Percentiles rank a stretch among this genome's conserved stretches.
phyloP scores from a whole-genome alignment of 2,113 vertebrate genomes.

The Pygoscelis antarcticus region DNA sequence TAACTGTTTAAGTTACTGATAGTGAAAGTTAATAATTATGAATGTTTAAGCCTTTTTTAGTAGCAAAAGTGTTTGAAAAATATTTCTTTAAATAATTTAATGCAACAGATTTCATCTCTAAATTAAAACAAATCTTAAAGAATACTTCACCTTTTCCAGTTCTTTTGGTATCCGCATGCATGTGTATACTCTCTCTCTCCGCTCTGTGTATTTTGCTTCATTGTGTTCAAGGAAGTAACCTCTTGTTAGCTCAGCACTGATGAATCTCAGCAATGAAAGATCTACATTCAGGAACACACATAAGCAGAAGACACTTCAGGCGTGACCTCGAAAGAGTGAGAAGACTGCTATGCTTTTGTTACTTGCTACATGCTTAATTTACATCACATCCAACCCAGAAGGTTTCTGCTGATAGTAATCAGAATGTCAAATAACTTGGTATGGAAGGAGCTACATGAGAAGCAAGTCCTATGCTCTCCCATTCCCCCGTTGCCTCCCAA shows the following conservation, averaged over 20 bases:
- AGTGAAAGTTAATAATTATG: neutral
- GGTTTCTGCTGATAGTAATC: neutral
- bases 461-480: neutral
- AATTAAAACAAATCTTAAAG: neutral
- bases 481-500: neutral
- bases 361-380: neutral
- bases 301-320: slow-evolving; percentile 7
- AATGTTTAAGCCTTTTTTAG: neutral
- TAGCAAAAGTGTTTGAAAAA: neutral
- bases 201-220: slow-evolving; percentile 95
- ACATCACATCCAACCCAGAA: neutral
- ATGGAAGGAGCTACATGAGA: neutral
- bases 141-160: slow-evolving; percentile 88
- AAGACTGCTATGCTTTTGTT: neutral
- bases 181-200: slow-evolving; percentile 93
- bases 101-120: neutral
- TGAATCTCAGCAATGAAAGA: slow-evolving; percentile 89
- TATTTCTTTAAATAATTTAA: neutral
- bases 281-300: slow-evolving; percentile 78
- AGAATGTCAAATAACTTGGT: neutral
- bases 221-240: slow-evolving; percentile 99
- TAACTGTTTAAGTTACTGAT: neutral
- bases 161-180: slow-evolving; percentile 97
- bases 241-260: slow-evolving; percentile 92
- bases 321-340: neutral